Evolutionary conservation across 1,140 invertebrate genomes (phyloP).

Genomic region (Nasonia longicornis): DNA sequence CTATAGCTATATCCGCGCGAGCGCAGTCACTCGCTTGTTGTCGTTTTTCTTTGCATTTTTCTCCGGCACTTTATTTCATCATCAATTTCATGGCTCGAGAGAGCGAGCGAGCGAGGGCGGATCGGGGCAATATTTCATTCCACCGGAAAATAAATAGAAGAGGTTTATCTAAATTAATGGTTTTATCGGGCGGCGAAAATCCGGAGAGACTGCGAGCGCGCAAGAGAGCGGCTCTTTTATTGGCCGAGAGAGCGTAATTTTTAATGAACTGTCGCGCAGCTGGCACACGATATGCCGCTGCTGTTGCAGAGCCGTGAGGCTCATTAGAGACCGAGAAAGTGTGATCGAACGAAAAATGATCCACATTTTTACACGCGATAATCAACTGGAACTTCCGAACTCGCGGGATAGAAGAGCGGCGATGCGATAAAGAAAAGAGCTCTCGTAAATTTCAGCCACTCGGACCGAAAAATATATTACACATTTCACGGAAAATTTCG

Average conservation of each 20-base stretch:
- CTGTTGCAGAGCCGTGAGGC: too few species aligned
- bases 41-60: slow-evolving; percentile 44
- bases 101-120: slow-evolving; percentile 8
- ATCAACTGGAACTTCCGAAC: too few species aligned
- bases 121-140: slow-evolving; percentile 41
- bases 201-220: not conserved
- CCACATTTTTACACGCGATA: too few species aligned
- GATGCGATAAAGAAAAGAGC: not conserved
- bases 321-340: not conserved
- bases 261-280: slow-evolving; percentile 15
- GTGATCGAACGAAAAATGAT: too few species aligned
- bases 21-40: slow-evolving; percentile 8
- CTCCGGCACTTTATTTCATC: slow-evolving; percentile 43
- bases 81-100: slow-evolving; percentile 42
- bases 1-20: not conserved
- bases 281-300: not conserved
- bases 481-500: slow-evolving; percentile 13
- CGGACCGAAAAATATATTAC: slow-evolving; percentile 17
- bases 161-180: slow-evolving; percentile 46
- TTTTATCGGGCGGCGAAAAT: slow-evolving; percentile 42
- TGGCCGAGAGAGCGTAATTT: slow-evolving; percentile 21
- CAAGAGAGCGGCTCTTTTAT: slow-evolving; percentile 10
- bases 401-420: not conserved
- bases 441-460: not conserved
- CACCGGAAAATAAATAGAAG: slow-evolving; percentile 43